phyloP scores from a whole-genome alignment of 2,888 invertebrate genomes.

The Leptodirus hochenwartii region DNA sequence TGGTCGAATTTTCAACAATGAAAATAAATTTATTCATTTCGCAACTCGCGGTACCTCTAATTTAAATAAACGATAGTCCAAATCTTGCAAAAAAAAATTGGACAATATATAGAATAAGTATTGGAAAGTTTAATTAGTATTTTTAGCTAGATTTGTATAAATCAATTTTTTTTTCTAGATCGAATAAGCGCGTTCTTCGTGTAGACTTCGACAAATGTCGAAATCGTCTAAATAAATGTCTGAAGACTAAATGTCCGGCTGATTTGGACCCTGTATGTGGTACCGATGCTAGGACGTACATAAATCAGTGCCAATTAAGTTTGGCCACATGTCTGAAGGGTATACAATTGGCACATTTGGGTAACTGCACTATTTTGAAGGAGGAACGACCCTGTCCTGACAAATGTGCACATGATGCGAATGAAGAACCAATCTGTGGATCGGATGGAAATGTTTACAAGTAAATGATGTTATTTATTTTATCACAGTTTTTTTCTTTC shows the following conservation, averaged over 20 bases:
- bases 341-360: slow-evolving; percentile 74
- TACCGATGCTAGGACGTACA: slow-evolving; percentile 72
- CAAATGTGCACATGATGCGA: slow-evolving; percentile 30
- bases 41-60: no score
- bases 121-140: no score
- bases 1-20: not conserved
- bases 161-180: slow-evolving; percentile 10
- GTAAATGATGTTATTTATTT: slow-evolving; percentile 26
- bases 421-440: slow-evolving; percentile 62
- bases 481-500: slow-evolving; percentile 2
- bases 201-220: slow-evolving; percentile 71
- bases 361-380: slow-evolving; percentile 63
- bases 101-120: no score
- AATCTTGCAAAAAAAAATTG: no score
- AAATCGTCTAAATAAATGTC: slow-evolving; percentile 53
- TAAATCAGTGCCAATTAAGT: slow-evolving; percentile 65
- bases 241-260: slow-evolving; percentile 49
- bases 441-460: slow-evolving; percentile 80
- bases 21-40: no score
- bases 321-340: slow-evolving; percentile 75
- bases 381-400: slow-evolving; percentile 42
- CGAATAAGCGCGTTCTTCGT: slow-evolving; percentile 40
- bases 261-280: slow-evolving; percentile 72
- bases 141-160: slow-evolving; percentile 5
- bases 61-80: no score